Conservation (phyloP, 2,797 vertebrate species). For the Pipistrellus nathusii region DNA sequence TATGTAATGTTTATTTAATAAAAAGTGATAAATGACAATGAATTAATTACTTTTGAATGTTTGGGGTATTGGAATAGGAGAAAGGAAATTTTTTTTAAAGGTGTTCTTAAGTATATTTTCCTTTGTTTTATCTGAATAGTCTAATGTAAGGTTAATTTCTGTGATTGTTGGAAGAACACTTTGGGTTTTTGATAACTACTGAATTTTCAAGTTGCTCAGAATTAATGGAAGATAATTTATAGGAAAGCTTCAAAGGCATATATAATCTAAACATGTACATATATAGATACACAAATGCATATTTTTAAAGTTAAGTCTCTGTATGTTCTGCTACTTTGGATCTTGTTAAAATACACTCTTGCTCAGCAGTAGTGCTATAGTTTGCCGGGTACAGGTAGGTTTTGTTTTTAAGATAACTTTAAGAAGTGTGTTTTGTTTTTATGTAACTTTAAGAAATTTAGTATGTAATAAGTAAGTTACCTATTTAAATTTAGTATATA, state of each 20-base stretch:
- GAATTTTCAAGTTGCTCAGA: slow-evolving; percentile 22
- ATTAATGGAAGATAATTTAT: slow-evolving; percentile 44
- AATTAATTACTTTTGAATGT: slow-evolving; percentile 23
- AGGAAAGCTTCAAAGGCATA: neutral
- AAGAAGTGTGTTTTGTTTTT: neutral
- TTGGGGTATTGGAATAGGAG: neutral
- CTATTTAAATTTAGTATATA: slow-evolving; percentile 8
- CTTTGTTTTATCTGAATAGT: slow-evolving; percentile 51
- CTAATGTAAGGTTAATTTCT: slow-evolving; percentile 52
- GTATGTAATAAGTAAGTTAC: slow-evolving; percentile 13
- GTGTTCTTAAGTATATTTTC: slow-evolving; percentile 30
- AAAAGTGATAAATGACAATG: slow-evolving; percentile 46
- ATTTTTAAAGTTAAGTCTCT: neutral
- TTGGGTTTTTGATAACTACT: slow-evolving; percentile 21
- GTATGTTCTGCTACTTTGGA: slow-evolving; percentile 10
- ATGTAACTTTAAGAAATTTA: slow-evolving; percentile 7
- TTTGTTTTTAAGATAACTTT: slow-evolving; percentile 11
- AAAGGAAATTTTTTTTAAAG: neutral
- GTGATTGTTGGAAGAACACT: neutral
- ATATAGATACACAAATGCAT: neutral
- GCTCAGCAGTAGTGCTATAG: neutral
- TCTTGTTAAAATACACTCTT: neutral
- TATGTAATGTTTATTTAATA: neutral
- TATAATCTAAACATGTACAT: neutral
- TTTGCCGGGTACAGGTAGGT: neutral